Evolutionary conservation across 2,888 invertebrate genomes (phyloP).

Genomic region (Lasioglossum lativentre): DNA sequence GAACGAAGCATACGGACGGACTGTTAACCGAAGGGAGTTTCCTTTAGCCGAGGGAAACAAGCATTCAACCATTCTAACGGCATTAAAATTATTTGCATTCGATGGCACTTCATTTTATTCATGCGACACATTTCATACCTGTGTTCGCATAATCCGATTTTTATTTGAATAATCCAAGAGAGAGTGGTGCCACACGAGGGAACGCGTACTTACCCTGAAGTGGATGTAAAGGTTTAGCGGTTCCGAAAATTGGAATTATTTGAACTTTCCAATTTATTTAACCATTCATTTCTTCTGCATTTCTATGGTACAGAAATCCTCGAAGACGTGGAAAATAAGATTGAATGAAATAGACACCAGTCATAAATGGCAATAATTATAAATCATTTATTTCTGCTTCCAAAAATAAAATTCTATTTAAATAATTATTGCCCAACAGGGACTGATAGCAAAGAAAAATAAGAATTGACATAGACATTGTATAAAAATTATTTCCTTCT

Average conservation of each 20-base stretch:
- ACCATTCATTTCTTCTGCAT: too few relatives aligned
- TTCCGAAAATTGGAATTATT: not conserved
- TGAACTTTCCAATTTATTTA: not conserved
- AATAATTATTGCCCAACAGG: too few relatives aligned
- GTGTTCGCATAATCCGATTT: not conserved
- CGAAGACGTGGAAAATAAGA: not conserved
- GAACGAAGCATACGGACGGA: slow-evolving; percentile 25
- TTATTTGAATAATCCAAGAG: not conserved
- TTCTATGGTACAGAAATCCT: too few relatives aligned
- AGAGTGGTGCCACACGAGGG: not conserved
- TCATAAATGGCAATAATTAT: too few relatives aligned
- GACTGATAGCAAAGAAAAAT: too few relatives aligned
- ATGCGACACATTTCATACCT: not conserved
- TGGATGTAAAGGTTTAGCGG: not conserved
- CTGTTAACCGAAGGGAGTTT: slow-evolving; percentile 11
- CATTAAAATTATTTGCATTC: slow-evolving; percentile 1
- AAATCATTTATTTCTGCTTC: too few relatives aligned
- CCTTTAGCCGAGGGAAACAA: slow-evolving; percentile 15
- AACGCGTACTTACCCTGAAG: not conserved
- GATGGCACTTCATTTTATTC: not conserved
- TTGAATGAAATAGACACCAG: not conserved
- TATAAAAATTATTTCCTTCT: too few relatives aligned
- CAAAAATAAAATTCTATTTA: too few relatives aligned
- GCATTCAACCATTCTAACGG: slow-evolving; percentile 18
- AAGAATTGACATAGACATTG: too few relatives aligned